Evolutionary conservation across 2,888 invertebrate genomes (phyloP).

Genomic region (Physocephala rufipes): DNA sequence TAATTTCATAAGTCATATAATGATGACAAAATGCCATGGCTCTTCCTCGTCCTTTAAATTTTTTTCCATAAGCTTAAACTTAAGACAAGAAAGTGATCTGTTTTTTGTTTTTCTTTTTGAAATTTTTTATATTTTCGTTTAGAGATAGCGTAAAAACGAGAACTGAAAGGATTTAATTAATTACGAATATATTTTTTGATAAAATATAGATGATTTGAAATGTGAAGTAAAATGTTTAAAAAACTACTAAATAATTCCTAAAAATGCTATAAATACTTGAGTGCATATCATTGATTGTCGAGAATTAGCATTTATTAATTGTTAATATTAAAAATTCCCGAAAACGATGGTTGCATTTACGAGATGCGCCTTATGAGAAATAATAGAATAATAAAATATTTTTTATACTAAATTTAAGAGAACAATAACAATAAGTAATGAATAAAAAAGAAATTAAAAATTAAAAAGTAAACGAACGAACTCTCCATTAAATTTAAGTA

Average conservation of each 20-base stretch:
- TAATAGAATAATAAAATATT: neutral
- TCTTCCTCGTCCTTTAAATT: slow-evolving; percentile 25
- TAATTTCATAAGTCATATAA: neutral
- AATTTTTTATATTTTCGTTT: slow-evolving; percentile 12
- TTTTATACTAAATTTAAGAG: slow-evolving; percentile 7
- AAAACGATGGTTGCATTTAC: slow-evolving; percentile 35
- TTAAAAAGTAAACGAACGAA: slow-evolving; percentile 1
- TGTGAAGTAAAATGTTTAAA: neutral
- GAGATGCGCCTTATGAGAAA: neutral
- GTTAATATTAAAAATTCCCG: slow-evolving; percentile 25
- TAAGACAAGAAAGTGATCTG: slow-evolving; percentile 33
- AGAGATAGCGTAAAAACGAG: neutral
- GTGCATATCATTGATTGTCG: slow-evolving; percentile 31
- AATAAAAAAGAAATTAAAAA: slow-evolving; percentile 6
- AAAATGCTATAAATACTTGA: neutral
- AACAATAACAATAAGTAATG: neutral
- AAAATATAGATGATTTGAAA: slow-evolving; percentile 47
- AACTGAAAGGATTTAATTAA: slow-evolving; percentile 37
- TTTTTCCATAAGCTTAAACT: slow-evolving; percentile 22
- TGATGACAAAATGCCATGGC: slow-evolving; percentile 30
- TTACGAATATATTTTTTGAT: slow-evolving; percentile 53
- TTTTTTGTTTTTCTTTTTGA: slow-evolving; percentile 4
- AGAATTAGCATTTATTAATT: slow-evolving; percentile 38
- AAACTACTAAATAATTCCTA: slow-evolving; percentile 22
- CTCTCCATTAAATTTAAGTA: slow-evolving; percentile 32